Conservation (phyloP, 2,113 vertebrate genomes). For the Eudorcas thomsonii region DNA sequence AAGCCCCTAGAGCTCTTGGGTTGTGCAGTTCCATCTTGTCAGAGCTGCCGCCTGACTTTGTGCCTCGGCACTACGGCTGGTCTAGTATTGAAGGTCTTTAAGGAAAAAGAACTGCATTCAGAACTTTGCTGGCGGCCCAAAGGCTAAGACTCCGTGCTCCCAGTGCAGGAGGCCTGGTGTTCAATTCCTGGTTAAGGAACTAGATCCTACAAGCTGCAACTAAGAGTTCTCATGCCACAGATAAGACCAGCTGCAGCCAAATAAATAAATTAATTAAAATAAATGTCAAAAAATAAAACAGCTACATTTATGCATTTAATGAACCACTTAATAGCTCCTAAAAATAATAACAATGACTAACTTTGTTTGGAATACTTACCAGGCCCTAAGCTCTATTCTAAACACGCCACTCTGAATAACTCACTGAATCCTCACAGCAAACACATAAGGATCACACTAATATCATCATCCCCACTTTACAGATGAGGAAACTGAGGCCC, state of each 20-base stretch:
- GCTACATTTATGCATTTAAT: not conserved
- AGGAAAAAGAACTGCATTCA: not conserved
- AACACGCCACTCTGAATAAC: not conserved
- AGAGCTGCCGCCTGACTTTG: not conserved
- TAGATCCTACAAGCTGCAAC: not conserved
- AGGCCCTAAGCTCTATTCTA: not conserved
- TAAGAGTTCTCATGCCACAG: not conserved
- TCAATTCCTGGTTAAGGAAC: not conserved
- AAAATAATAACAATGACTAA: not conserved
- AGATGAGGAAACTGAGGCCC: not conserved
- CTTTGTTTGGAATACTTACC: not conserved
- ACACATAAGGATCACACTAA: not conserved
- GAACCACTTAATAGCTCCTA: not conserved
- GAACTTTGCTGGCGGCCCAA: not conserved
- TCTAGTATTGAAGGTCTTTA: not conserved
- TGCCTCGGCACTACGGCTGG: accelerated
- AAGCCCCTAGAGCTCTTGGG: not conserved
- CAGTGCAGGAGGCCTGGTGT: not conserved
- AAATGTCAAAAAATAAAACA: not conserved
- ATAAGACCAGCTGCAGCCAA: not conserved
- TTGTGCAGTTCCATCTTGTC: accelerated
- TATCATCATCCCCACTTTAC: not conserved
- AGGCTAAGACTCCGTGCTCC: not conserved
- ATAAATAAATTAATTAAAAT: not conserved
- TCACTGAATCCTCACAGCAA: not conserved